Percentiles rank a stretch among this genome's conserved stretches.
Evolutionary conservation across 2,113 vertebrate genomes (phyloP).

Genomic region (Melanerpes aurifrons): DNA sequence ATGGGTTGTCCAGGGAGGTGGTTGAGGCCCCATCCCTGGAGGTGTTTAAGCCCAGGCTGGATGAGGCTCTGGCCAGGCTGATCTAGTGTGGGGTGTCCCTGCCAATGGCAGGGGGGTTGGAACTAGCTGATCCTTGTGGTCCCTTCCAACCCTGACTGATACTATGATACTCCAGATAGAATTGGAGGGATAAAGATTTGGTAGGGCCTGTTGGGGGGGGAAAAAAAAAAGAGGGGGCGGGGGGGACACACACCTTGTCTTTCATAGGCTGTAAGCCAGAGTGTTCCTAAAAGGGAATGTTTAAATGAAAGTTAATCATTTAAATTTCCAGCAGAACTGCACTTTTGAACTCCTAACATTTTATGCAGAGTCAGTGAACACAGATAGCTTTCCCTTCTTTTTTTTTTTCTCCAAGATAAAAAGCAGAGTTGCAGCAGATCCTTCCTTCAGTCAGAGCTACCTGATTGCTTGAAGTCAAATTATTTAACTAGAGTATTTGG

Average conservation of each 20-base stretch:
- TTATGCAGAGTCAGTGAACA: constrained; percentile 40
- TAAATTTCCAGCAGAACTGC: constrained; percentile 59
- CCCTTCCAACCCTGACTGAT: too few species aligned
- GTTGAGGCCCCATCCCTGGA: too few species aligned
- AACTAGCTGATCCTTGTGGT: too few species aligned
- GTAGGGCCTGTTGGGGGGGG: neutral
- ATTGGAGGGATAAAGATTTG: constrained; percentile 52
- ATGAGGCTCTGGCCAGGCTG: too few species aligned
- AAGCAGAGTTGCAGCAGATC: constrained; percentile 3
- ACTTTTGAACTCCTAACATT: constrained; percentile 45
- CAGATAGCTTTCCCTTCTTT: neutral
- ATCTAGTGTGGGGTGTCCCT: too few species aligned
- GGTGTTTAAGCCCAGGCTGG: too few species aligned
- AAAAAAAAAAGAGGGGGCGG: constrained; percentile 5
- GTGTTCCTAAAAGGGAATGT: constrained; percentile 56
- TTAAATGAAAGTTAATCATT: constrained; percentile 58
- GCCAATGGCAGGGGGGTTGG: too few species aligned
- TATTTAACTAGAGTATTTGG: constrained; percentile 6
- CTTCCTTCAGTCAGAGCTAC: neutral
- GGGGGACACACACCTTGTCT: constrained; percentile 9
- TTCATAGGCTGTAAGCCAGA: constrained; percentile 37
- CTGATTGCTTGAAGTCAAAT: neutral
- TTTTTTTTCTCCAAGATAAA: neutral
- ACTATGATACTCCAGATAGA: neutral
- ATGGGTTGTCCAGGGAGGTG: too few species aligned